Conservation (phyloP, 2,888 invertebrate species). For the Euproctis similis region DNA sequence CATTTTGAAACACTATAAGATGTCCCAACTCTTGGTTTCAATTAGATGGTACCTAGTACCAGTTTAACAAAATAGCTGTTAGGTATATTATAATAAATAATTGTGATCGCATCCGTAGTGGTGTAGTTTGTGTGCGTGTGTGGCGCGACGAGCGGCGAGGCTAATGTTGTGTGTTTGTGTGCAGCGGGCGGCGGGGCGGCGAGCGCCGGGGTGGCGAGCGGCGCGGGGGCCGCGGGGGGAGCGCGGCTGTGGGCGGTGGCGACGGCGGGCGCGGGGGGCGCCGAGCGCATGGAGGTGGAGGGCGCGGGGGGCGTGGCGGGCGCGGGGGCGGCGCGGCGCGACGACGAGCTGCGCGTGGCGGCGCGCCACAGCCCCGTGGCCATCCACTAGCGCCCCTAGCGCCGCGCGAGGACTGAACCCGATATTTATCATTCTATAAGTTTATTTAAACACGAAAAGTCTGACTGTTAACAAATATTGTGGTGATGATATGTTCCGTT, state of each 20-base stretch:
- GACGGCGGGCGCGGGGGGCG: slow-evolving; percentile 14
- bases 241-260: slow-evolving; percentile 8
- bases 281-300: slow-evolving; percentile 14
- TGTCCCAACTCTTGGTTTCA: too few relatives aligned
- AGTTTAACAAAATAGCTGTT: background rate
- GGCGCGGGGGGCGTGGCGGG: slow-evolving; percentile 82
- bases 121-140: too few relatives aligned
- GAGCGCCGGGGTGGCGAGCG: slow-evolving; percentile 17
- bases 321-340: slow-evolving; percentile 58
- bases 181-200: slow-evolving; percentile 30
- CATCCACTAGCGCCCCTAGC: slow-evolving; percentile 80
- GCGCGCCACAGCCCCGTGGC: slow-evolving; percentile 92
- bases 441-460: slow-evolving; percentile 74
- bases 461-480: slow-evolving; percentile 66
- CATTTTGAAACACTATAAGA: too few relatives aligned
- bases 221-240: slow-evolving; percentile 12
- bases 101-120: background rate
- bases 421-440: slow-evolving; percentile 70
- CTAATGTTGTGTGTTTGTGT: too few relatives aligned
- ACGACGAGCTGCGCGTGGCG: slow-evolving; percentile 83
- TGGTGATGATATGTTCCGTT: slow-evolving; percentile 60
- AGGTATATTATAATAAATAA: background rate
- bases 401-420: slow-evolving; percentile 39
- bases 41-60: too few relatives aligned
- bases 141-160: too few relatives aligned